Conservation (phyloP, 2,797 vertebrate species). For the Myotis myotis region DNA sequence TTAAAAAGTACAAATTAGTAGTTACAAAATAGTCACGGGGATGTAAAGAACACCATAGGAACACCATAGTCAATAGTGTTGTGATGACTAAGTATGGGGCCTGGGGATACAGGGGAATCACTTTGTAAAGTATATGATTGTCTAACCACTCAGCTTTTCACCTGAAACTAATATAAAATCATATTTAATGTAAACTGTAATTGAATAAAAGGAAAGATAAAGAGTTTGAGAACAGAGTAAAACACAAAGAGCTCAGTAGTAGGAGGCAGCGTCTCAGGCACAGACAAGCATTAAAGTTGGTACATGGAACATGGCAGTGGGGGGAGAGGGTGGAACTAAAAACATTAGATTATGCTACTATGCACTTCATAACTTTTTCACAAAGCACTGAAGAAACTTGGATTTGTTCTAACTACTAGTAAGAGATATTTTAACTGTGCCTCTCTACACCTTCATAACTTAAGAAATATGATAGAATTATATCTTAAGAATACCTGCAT, state of each 20-base stretch:
- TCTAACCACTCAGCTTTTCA: not conserved
- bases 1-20: not conserved
- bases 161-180: not conserved
- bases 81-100: not conserved
- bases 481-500: slow-evolving; percentile 53
- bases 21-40: not conserved
- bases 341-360: not conserved
- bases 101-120: not conserved
- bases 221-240: not conserved
- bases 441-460: slow-evolving; percentile 60
- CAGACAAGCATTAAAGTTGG: not conserved
- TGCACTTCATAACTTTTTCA: slow-evolving; percentile 67
- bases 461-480: slow-evolving; percentile 67
- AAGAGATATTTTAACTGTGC: slow-evolving; percentile 51
- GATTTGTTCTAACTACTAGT: slow-evolving; percentile 69
- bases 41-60: not conserved
- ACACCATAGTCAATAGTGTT: not conserved
- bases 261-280: not conserved
- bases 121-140: not conserved
- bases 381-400: slow-evolving; percentile 71
- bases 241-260: not conserved
- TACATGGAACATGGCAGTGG: not conserved
- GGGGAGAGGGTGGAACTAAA: not conserved
- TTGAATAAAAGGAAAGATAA: not conserved
- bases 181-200: not conserved